A percentile compares a stretch with the other conserved stretches of the same genome.
Evolutionary conservation across 2,113 vertebrate species (phyloP).

Genomic region (Arvicanthis niloticus): DNA sequence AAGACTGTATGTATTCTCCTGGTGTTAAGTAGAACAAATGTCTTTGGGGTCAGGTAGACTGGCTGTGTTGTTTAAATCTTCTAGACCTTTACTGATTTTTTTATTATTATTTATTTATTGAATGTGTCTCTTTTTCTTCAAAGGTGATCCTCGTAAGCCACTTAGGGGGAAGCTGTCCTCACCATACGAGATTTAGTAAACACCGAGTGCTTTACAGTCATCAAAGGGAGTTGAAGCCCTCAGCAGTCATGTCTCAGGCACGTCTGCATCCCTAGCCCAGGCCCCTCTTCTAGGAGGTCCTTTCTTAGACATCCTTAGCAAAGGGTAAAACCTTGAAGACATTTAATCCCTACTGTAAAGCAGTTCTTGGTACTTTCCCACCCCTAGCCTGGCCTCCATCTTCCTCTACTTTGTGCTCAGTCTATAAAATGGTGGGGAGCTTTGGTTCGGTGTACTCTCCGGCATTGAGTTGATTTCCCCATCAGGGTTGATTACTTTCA

Average conservation of each 20-base stretch:
- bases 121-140: conserved; percentile 29
- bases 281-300: neutral
- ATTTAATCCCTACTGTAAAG: neutral
- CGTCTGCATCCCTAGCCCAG: neutral
- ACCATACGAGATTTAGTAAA: neutral
- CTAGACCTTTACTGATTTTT: neutral
- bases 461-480: neutral
- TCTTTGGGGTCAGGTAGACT: neutral
- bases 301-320: neutral
- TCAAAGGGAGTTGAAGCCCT: neutral
- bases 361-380: neutral
- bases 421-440: neutral
- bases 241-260: neutral
- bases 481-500: neutral
- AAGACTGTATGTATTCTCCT: neutral
- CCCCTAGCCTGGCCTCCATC: neutral
- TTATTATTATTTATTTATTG: neutral
- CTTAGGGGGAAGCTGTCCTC: neutral
- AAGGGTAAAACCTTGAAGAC: neutral
- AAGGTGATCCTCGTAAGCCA: neutral
- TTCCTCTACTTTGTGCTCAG: no score
- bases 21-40: neutral
- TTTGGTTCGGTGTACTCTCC: neutral
- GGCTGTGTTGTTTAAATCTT: conserved; percentile 24
- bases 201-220: neutral